phyloP scores from a whole-genome alignment of 2,113 vertebrate species.

The Oriolus oriolus region DNA sequence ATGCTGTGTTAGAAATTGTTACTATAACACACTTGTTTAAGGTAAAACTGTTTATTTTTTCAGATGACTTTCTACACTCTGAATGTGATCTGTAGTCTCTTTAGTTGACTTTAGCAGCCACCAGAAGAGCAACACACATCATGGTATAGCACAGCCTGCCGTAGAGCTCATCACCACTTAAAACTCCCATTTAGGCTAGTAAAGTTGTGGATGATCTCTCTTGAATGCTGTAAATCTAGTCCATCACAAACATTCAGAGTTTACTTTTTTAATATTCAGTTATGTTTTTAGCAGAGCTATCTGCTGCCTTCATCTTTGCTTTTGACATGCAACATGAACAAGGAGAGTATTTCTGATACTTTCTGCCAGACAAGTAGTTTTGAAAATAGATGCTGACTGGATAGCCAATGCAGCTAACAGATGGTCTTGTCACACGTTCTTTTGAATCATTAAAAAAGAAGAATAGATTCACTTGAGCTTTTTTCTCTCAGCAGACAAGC shows the following conservation, averaged over 20 bases:
- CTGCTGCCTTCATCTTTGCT: neutral
- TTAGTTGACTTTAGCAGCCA: neutral
- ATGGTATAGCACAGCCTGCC: neutral
- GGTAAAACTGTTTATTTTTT: neutral
- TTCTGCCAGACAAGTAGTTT: neutral
- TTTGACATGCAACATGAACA: neutral
- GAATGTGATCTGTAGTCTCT: neutral
- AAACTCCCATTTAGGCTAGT: neutral
- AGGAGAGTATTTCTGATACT: neutral
- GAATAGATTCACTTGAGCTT: constrained; percentile 22
- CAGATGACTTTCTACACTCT: neutral
- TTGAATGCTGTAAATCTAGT: neutral
- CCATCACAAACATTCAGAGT: neutral
- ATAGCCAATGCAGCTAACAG: constrained; percentile 20
- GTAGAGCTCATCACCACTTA: neutral
- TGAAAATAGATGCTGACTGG: constrained; percentile 42
- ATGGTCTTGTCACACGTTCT: neutral
- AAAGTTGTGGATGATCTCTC: neutral
- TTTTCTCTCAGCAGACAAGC: neutral
- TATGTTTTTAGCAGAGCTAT: neutral
- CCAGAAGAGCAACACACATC: neutral
- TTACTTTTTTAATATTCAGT: neutral
- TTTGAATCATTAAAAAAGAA: constrained; percentile 47
- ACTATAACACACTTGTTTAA: accelerated
- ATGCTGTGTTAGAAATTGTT: neutral